phyloP scores from a whole-genome alignment of 2,113 vertebrate genomes.

The Uria lomvia region DNA sequence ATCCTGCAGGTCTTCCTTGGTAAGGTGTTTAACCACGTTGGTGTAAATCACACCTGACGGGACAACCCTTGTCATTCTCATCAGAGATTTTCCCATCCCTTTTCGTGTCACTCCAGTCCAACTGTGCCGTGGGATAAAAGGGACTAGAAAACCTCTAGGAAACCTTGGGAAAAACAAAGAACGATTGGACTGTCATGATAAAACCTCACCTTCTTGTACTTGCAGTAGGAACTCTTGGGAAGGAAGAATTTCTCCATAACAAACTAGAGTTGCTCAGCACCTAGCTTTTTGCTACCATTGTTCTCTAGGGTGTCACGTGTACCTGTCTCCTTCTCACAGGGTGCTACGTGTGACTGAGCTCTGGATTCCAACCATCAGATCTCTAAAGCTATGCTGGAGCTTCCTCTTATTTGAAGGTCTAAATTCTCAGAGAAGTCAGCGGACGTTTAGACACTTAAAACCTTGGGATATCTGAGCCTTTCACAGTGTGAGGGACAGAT shows the following conservation, averaged over 20 bases:
- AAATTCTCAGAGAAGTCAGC: not conserved
- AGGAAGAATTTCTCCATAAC: not conserved
- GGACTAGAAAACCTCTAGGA: not conserved
- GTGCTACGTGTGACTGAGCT: not conserved
- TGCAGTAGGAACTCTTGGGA: not conserved
- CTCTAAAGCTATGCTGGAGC: not conserved
- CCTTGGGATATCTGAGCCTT: not conserved
- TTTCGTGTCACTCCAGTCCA: not conserved
- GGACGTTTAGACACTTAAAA: not conserved
- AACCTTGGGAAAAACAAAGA: not conserved
- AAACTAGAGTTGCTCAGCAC: not conserved
- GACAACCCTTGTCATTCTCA: not conserved
- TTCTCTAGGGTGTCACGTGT: not conserved
- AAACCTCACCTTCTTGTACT: not conserved
- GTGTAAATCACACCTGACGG: conserved; percentile 54
- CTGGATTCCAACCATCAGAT: not conserved
- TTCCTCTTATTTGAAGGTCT: not conserved
- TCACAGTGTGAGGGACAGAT: not conserved
- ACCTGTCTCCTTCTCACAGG: not conserved
- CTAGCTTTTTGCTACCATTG: not conserved
- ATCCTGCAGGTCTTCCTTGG: not conserved
- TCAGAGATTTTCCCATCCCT: not conserved
- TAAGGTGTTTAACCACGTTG: not conserved
- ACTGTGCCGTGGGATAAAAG: not conserved
- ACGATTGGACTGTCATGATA: not conserved